phyloP scores from a whole-genome alignment of 1,140 invertebrate genomes.

The Cataglyphis hispanica region DNA sequence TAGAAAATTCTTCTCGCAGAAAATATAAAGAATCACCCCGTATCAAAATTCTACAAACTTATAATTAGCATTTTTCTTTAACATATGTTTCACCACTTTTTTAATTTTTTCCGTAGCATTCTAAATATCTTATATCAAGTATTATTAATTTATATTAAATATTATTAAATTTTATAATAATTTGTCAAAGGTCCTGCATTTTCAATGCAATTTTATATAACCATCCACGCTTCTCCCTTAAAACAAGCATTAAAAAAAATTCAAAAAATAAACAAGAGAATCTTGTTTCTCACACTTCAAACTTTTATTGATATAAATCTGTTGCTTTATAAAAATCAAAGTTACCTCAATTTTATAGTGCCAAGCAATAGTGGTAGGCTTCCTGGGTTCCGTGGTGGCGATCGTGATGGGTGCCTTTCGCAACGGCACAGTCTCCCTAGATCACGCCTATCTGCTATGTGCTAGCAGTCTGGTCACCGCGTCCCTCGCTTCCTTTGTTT shows the following conservation, averaged over 20 bases:
- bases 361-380: slow-evolving; percentile 95
- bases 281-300: neutral
- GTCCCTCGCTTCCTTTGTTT: slow-evolving; percentile 90
- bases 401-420: slow-evolving; percentile 93
- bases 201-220: too few relatives aligned
- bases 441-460: slow-evolving; percentile 92
- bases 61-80: neutral
- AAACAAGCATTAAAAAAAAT: neutral
- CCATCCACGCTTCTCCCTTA: too few relatives aligned
- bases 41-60: neutral
- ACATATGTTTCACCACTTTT: neutral
- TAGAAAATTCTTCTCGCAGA: neutral
- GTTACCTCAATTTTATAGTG: slow-evolving; percentile 86
- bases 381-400: slow-evolving; percentile 93
- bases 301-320: neutral
- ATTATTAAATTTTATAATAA: too few relatives aligned
- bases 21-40: neutral
- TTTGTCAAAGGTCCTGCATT: too few relatives aligned
- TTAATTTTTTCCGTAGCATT: neutral
- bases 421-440: slow-evolving; percentile 90
- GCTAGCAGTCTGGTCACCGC: slow-evolving; percentile 94
- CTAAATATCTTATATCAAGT: neutral
- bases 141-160: neutral
- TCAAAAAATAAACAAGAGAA: neutral
- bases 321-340: slow-evolving; percentile 3